phyloP scores from a whole-genome alignment of 2,888 invertebrate species.

The Fragum fragum region DNA sequence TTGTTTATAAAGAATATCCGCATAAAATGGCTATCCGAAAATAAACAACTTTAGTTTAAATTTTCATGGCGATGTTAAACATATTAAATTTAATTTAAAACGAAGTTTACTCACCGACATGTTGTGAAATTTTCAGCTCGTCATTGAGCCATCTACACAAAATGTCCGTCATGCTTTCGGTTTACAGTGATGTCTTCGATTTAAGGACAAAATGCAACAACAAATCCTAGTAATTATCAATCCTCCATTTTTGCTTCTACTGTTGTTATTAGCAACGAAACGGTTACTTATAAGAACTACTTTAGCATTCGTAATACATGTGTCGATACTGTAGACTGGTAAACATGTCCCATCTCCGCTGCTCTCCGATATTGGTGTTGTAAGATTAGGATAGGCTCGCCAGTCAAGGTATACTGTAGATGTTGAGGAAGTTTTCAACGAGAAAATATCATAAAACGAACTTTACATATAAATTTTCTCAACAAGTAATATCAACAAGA shows the following conservation, averaged over 20 bases:
- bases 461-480: too few species aligned
- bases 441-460: too few species aligned
- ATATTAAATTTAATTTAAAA: neutral
- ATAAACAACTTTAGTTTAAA: neutral
- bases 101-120: slow-evolving; percentile 77
- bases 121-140: slow-evolving; percentile 83
- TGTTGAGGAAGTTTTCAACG: too few species aligned
- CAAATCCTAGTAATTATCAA: neutral
- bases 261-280: slow-evolving; percentile 9
- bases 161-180: slow-evolving; percentile 85
- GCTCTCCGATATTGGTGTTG: too few species aligned
- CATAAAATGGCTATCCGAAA: slow-evolving; percentile 6
- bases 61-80: too few species aligned
- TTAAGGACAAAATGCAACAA: neutral
- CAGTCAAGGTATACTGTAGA: too few species aligned
- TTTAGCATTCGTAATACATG: too few species aligned
- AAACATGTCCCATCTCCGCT: too few species aligned
- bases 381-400: too few species aligned
- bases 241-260: slow-evolving; percentile 21
- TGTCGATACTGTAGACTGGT: too few species aligned
- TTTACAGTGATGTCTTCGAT: neutral
- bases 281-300: slow-evolving; percentile 1
- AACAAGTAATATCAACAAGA: too few species aligned
- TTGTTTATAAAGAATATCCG: too few species aligned
- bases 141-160: slow-evolving; percentile 86